Conservation (phyloP, 2,797 vertebrate genomes). For the Sciaenops ocellatus region DNA sequence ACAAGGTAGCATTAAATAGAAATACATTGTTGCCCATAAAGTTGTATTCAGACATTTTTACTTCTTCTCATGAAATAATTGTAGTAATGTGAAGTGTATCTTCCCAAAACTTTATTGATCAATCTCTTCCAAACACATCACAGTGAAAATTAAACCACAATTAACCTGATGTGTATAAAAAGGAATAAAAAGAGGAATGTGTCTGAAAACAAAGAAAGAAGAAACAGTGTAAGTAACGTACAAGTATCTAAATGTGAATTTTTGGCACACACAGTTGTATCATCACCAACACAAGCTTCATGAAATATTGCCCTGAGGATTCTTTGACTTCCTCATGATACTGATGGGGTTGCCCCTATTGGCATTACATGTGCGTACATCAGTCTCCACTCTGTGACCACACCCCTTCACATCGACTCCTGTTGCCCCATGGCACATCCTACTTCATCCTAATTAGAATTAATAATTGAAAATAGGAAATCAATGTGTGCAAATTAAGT, state of each 20-base stretch:
- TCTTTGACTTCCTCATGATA: constrained; percentile 30
- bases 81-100: too few relatives aligned
- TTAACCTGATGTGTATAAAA: too few relatives aligned
- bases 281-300: not conserved
- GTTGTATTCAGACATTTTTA: not conserved
- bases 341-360: constrained; percentile 26
- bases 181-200: too few relatives aligned
- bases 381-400: constrained; percentile 83
- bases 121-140: too few relatives aligned
- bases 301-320: constrained; percentile 15
- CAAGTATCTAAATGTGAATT: not conserved
- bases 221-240: too few relatives aligned
- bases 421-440: constrained; percentile 88
- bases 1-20: not conserved
- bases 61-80: too few relatives aligned
- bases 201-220: too few relatives aligned
- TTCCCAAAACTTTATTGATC: too few relatives aligned
- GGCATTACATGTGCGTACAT: constrained; percentile 83
- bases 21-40: not conserved
- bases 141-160: too few relatives aligned
- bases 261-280: not conserved
- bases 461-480: constrained; percentile 99
- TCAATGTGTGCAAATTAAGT: constrained; percentile 96
- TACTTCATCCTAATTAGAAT: constrained; percentile 99
- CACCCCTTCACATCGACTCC: constrained; percentile 88